Conservation (phyloP, 2,113 vertebrate genomes). For the Mugil cephalus region DNA sequence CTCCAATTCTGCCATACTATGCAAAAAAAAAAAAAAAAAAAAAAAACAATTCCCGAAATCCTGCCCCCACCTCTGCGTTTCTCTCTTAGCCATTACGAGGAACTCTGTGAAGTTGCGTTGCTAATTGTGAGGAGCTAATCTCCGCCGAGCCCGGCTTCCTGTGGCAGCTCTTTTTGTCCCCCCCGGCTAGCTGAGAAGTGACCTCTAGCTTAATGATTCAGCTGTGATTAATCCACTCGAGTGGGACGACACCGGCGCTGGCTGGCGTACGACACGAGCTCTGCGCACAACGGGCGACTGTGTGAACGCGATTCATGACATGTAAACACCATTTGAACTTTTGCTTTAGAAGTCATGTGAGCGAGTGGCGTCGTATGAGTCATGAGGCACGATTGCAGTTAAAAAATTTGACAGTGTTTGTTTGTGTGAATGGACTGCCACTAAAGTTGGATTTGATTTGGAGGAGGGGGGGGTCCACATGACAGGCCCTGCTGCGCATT, state of each 20-base stretch:
- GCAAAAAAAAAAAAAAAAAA: no score
- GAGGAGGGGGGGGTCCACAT: neutral
- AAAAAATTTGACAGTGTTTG: constrained; percentile 20
- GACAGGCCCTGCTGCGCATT: neutral
- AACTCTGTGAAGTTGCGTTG: constrained; percentile 52
- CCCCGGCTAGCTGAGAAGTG: constrained; percentile 65
- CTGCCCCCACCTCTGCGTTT: constrained; percentile 12
- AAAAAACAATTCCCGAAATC: constrained; percentile 56
- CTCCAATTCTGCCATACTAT: constrained; percentile 38
- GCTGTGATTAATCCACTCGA: constrained; percentile 80
- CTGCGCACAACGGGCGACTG: constrained; percentile 48
- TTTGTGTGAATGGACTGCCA: neutral
- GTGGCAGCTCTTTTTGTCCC: constrained; percentile 9
- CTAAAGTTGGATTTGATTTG: constrained; percentile 9
- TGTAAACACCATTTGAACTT: neutral
- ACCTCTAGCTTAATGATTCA: constrained; percentile 81
- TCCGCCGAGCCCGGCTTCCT: constrained; percentile 48
- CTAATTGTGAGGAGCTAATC: constrained; percentile 69
- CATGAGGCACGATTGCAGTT: constrained; percentile 25
- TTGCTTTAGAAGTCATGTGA: constrained; percentile 22
- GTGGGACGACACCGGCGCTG: constrained; percentile 44
- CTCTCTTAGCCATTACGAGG: constrained; percentile 29
- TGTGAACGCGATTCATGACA: constrained; percentile 33
- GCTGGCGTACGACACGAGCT: constrained; percentile 49
- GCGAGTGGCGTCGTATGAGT: constrained; percentile 19